Percentiles rank a stretch among this genome's conserved stretches.
phyloP scores from a whole-genome alignment of 2,888 invertebrate genomes.

The Drosophila subsilvestris region DNA sequence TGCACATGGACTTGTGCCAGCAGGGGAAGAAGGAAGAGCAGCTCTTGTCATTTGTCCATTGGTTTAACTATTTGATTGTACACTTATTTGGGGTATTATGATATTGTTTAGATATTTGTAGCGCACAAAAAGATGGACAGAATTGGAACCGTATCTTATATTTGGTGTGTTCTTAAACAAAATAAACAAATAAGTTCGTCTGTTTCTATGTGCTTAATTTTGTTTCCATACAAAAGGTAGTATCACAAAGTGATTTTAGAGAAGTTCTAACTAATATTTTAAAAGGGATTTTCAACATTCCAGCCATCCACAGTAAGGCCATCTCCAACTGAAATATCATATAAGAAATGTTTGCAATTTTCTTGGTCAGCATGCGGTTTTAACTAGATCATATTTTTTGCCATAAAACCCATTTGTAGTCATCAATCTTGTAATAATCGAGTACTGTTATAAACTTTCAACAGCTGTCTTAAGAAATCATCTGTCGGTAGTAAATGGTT shows the following conservation, averaged over 20 bases:
- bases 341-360: too few species aligned
- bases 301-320: too few species aligned
- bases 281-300: too few species aligned
- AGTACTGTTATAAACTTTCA: too few species aligned
- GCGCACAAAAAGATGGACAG: background rate
- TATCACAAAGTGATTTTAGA: too few species aligned
- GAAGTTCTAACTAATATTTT: too few species aligned
- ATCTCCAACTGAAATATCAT: too few species aligned
- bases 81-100: background rate
- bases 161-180: background rate
- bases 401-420: too few species aligned
- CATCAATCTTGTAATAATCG: background rate
- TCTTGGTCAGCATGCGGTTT: too few species aligned
- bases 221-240: too few species aligned
- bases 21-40: background rate
- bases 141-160: background rate
- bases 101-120: background rate
- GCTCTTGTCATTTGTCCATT: constrained; percentile 21
- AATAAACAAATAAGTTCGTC: background rate
- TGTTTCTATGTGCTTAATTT: too few species aligned
- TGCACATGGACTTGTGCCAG: background rate
- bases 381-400: too few species aligned
- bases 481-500: background rate
- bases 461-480: background rate
- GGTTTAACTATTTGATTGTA: constrained; percentile 36